Evolutionary conservation across 2,888 invertebrate species (phyloP).

Genomic region (Eupithecia exiguata): DNA sequence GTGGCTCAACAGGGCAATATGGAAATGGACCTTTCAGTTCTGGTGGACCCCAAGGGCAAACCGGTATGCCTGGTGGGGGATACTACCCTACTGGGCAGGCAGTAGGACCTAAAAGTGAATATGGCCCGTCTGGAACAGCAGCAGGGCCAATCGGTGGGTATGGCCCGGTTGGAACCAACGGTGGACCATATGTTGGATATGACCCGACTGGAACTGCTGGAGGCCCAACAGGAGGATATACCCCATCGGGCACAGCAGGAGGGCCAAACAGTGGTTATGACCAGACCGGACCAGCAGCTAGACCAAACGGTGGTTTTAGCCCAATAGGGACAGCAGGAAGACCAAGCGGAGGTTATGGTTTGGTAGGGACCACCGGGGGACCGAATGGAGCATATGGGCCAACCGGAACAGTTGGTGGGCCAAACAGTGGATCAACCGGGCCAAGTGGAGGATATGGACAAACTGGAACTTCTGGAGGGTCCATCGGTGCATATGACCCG

Average conservation of each 20-base stretch:
- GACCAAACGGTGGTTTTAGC: not conserved
- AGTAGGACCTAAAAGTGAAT: constrained; percentile 14
- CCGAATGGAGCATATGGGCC: not conserved
- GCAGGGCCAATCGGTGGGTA: constrained; percentile 15
- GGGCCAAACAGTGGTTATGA: constrained; percentile 8
- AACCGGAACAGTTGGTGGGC: not conserved
- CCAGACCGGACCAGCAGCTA: not conserved
- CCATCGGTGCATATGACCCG: constrained; percentile 10
- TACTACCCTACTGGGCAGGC: not conserved
- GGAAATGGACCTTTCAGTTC: constrained; percentile 15
- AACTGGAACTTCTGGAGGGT: constrained; percentile 13
- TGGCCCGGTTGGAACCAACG: not conserved
- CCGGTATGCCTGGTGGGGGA: not conserved
- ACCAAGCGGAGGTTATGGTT: constrained; percentile 1
- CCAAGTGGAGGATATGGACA: not conserved
- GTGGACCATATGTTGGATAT: constrained; percentile 12
- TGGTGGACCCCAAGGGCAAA: constrained; percentile 1
- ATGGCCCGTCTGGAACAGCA: constrained; percentile 9
- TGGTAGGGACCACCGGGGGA: constrained; percentile 11
- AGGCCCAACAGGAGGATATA: constrained; percentile 10
- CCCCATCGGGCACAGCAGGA: not conserved
- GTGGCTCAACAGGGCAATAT: constrained; percentile 22
- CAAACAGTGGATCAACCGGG: not conserved
- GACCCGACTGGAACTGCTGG: not conserved
- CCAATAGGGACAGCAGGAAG: constrained; percentile 5